Percentiles rank a stretch among this genome's conserved stretches.
Conservation (phyloP, 2,888 invertebrate genomes). For the Philereme vetulata region DNA sequence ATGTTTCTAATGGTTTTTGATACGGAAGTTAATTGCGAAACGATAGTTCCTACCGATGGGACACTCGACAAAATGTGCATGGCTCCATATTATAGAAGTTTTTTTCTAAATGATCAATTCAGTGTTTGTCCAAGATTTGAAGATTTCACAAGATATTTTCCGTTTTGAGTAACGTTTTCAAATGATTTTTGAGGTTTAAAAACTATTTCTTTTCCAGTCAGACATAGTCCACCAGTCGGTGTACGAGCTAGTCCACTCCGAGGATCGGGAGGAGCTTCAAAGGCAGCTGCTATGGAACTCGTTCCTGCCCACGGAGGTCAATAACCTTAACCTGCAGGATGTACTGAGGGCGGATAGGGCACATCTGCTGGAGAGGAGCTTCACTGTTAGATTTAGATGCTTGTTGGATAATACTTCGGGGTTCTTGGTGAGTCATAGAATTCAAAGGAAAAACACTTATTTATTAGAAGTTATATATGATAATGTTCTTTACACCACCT, state of each 20-base stretch:
- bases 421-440: conserved; percentile 90
- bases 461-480: too few species aligned
- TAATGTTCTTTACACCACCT: too few species aligned
- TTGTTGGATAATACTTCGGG: conserved; percentile 99
- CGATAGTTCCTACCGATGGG: too few species aligned
- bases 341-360: conserved; percentile 94
- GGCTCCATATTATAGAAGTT: too few species aligned
- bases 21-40: too few species aligned
- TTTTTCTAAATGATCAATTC: too few species aligned
- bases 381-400: conserved; percentile 99
- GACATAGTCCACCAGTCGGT: conserved; percentile 99
- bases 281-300: conserved; percentile 97
- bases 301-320: conserved; percentile 91
- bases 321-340: conserved; percentile 91
- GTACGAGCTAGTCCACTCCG: conserved; percentile 99
- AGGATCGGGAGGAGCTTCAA: conserved; percentile 98
- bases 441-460: background rate
- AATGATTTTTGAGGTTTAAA: background rate
- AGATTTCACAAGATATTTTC: too few species aligned
- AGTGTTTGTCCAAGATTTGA: too few species aligned
- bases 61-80: too few species aligned
- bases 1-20: too few species aligned
- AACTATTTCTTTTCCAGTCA: conserved; percentile 87
- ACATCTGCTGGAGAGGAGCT: conserved; percentile 96
- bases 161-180: background rate